phyloP scores from a whole-genome alignment of 2,113 vertebrate species.

The Xiphophorus hellerii region DNA sequence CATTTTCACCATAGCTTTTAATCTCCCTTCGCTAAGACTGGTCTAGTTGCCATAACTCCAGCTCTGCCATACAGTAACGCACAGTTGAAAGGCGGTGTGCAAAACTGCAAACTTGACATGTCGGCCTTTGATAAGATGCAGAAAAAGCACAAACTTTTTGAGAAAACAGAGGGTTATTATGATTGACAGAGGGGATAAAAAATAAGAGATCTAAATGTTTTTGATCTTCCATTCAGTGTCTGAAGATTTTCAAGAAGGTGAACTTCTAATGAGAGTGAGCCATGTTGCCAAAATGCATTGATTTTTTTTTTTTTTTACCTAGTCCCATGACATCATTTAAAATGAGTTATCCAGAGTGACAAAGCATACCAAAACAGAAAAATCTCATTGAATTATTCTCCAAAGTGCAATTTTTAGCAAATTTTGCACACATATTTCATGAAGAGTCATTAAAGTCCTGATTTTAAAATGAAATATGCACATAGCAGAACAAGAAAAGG shows the following conservation, averaged over 20 bases:
- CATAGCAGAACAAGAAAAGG: not conserved
- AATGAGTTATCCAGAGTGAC: conserved; percentile 36
- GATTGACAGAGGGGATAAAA: conserved; percentile 12
- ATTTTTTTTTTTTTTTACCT: conserved; percentile 30
- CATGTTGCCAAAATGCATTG: conserved; percentile 51
- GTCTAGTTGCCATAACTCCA: conserved; percentile 8
- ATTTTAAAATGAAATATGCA: conserved; percentile 4
- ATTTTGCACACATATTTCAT: not conserved
- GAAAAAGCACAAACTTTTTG: not conserved
- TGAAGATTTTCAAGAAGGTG: conserved; percentile 55
- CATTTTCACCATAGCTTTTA: conserved; percentile 33
- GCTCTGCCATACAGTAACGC: not conserved
- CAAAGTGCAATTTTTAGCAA: conserved; percentile 1
- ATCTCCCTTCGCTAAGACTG: conserved; percentile 53
- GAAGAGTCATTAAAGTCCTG: not conserved
- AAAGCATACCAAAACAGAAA: conserved; percentile 11
- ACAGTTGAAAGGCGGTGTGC: not conserved
- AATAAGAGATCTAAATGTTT: conserved; percentile 24
- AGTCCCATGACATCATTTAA: conserved; percentile 41
- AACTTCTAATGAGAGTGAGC: conserved; percentile 60
- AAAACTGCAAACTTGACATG: conserved; percentile 16
- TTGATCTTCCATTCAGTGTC: conserved; percentile 28
- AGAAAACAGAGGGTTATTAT: conserved; percentile 13
- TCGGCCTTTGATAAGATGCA: conserved; percentile 14
- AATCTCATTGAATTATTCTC: not conserved